Evolutionary conservation across 2,797 vertebrate genomes (phyloP).

Genomic region (Aratinga solstitialis): DNA sequence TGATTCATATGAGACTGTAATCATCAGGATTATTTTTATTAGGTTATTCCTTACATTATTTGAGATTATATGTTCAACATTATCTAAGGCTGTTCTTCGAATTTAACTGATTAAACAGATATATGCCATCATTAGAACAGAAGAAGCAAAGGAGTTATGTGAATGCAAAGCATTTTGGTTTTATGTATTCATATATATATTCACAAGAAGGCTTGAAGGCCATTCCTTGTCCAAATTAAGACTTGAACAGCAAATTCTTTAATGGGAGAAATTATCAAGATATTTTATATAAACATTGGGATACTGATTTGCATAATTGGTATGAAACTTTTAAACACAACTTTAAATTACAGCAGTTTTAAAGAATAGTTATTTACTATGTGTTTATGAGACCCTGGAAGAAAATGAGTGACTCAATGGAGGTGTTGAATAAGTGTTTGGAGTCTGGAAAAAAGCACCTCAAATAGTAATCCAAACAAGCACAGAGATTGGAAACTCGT

Average conservation of each 20-base stretch:
- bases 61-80: neutral
- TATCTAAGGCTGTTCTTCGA: neutral
- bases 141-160: neutral
- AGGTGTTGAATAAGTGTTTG: neutral
- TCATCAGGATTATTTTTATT: neutral
- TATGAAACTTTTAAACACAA: neutral
- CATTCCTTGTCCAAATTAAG: no score
- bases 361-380: neutral
- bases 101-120: neutral
- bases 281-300: no score
- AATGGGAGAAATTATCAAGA: no score
- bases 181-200: no score
- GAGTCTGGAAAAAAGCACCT: conserved; percentile 40
- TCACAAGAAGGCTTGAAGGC: no score
- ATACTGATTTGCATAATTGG: neutral
- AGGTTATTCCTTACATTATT: neutral
- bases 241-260: no score
- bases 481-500: conserved; percentile 42
- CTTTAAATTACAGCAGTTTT: neutral
- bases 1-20: neutral
- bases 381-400: neutral
- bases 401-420: conserved; percentile 4
- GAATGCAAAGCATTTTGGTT: neutral
- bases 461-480: conserved; percentile 23
- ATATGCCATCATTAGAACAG: neutral